A percentile compares a stretch with the other conserved stretches of the same genome.
phyloP scores from a whole-genome alignment of 2,888 invertebrate genomes.

The Drosophila subsilvestris region DNA sequence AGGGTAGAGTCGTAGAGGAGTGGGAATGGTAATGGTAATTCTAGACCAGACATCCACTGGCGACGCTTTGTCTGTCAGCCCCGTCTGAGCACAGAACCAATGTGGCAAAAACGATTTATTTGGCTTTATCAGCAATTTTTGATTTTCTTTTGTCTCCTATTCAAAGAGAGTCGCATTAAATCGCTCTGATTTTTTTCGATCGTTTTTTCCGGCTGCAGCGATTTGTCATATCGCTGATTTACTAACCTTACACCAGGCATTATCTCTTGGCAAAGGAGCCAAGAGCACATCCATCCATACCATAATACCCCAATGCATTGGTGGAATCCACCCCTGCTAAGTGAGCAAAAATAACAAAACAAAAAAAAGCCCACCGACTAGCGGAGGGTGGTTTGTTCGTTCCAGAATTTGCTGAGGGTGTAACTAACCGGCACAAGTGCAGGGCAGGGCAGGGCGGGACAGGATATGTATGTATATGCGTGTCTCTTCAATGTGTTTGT shows the following conservation, averaged over 20 bases:
- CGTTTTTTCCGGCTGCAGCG: slow-evolving; percentile 7
- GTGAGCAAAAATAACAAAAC: slow-evolving; percentile 41
- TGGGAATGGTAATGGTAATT: slow-evolving; percentile 55
- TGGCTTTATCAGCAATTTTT: slow-evolving; percentile 72
- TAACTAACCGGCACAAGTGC: slow-evolving; percentile 59
- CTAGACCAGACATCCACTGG: slow-evolving; percentile 38
- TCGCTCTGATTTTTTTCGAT: slow-evolving; percentile 14
- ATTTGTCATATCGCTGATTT: slow-evolving; percentile 76
- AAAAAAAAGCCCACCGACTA: slow-evolving; percentile 21
- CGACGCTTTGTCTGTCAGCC: slow-evolving; percentile 61
- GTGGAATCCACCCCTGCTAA: slow-evolving; percentile 31
- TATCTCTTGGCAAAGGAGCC: slow-evolving; percentile 57
- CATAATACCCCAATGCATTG: slow-evolving; percentile 1
- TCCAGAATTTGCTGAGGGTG: slow-evolving; percentile 18
- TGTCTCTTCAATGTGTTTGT: slow-evolving; percentile 5
- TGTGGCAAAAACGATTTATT: slow-evolving; percentile 69
- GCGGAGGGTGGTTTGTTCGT: not conserved
- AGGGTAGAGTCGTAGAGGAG: not conserved
- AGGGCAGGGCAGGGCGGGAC: slow-evolving; percentile 23
- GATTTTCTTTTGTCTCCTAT: slow-evolving; percentile 59
- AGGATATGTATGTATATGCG: slow-evolving; percentile 10
- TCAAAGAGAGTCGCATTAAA: slow-evolving; percentile 50
- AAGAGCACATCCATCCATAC: slow-evolving; percentile 1
- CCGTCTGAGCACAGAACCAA: slow-evolving; percentile 30
- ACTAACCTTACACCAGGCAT: slow-evolving; percentile 72